Percentiles rank a stretch among this genome's conserved stretches.
Evolutionary conservation across 2,888 invertebrate species (phyloP).

Genomic region (Nipponacmea schrenckii): DNA sequence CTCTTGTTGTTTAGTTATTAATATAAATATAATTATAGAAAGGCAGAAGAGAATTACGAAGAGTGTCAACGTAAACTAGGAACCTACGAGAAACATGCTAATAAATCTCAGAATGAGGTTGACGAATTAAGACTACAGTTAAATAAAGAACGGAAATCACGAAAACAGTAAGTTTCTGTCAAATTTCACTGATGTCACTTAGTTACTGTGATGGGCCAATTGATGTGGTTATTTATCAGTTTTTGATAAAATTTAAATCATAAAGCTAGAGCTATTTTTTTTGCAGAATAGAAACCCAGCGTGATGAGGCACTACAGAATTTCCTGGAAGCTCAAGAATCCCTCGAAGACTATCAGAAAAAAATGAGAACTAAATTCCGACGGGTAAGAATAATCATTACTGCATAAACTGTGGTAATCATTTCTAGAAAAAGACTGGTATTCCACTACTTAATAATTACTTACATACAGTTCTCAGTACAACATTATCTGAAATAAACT

Average conservation of each 20-base stretch:
- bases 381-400: slow-evolving; percentile 41
- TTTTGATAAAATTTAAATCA: too few relatives aligned
- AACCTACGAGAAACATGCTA: slow-evolving; percentile 35
- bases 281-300: slow-evolving; percentile 50
- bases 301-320: slow-evolving; percentile 58
- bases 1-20: neutral
- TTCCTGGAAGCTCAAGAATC: slow-evolving; percentile 55
- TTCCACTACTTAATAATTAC: too few relatives aligned
- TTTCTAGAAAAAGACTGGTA: neutral
- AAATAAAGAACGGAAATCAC: slow-evolving; percentile 41
- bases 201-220: too few relatives aligned
- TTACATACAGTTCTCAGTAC: too few relatives aligned
- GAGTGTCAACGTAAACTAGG: slow-evolving; percentile 41
- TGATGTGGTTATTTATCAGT: too few relatives aligned
- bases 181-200: too few relatives aligned
- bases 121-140: slow-evolving; percentile 43
- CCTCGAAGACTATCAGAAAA: slow-evolving; percentile 54
- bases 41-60: slow-evolving; percentile 54
- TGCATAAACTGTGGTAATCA: too few relatives aligned
- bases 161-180: slow-evolving; percentile 34
- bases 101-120: slow-evolving; percentile 39
- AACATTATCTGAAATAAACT: too few relatives aligned
- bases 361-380: slow-evolving; percentile 52
- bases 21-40: slow-evolving; percentile 32
- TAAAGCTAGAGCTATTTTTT: too few relatives aligned